phyloP scores from a whole-genome alignment of 2,888 invertebrate genomes.

The Heteromurus nitidus region DNA sequence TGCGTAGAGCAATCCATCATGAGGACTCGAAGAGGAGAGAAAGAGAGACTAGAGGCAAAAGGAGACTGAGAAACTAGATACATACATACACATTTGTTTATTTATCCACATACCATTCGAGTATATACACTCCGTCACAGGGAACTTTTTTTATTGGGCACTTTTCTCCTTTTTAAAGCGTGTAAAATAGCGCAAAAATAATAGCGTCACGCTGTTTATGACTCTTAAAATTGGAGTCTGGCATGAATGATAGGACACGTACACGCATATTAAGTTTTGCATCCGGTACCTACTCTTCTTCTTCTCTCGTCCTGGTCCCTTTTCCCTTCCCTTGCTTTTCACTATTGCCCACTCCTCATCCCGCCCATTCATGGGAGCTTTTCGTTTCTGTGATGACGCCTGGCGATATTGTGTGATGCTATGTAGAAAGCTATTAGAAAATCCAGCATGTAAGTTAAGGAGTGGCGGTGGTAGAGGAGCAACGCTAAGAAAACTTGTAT shows the following conservation, averaged over 20 bases:
- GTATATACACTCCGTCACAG: too few relatives aligned
- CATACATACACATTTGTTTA: too few relatives aligned
- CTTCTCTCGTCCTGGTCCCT: neutral
- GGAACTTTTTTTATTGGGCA: slow-evolving; percentile 55
- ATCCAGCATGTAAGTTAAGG: too few relatives aligned
- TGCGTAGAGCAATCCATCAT: slow-evolving; percentile 60
- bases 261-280: slow-evolving; percentile 13
- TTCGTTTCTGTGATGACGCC: too few relatives aligned
- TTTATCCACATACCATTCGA: too few relatives aligned
- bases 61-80: neutral
- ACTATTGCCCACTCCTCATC: too few relatives aligned
- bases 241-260: slow-evolving; percentile 51
- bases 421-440: too few relatives aligned
- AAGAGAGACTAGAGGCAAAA: neutral
- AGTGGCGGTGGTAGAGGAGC: too few relatives aligned
- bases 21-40: slow-evolving; percentile 18
- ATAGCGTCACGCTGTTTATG: slow-evolving; percentile 53
- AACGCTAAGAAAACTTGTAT: too few relatives aligned
- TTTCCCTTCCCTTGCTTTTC: neutral
- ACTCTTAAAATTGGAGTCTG: slow-evolving; percentile 58
- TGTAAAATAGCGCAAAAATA: slow-evolving; percentile 58
- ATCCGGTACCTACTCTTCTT: neutral
- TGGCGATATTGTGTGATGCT: too few relatives aligned
- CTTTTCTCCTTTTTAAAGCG: slow-evolving; percentile 62
- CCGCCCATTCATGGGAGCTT: too few relatives aligned